Conservation (phyloP, 1,140 invertebrate species). For the Nasonia longicornis region DNA sequence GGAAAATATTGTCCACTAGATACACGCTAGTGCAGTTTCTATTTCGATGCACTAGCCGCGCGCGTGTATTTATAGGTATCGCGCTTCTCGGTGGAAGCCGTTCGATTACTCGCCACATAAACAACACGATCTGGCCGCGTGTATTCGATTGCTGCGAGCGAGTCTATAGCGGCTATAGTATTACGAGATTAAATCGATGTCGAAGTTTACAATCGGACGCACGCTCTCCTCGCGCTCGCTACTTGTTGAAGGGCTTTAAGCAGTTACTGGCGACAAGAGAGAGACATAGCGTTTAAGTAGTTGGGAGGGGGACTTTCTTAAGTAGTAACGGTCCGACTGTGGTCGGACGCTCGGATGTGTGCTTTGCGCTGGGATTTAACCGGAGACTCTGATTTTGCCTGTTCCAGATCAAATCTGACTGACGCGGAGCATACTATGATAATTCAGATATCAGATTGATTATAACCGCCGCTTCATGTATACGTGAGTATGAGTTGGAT, state of each 20-base stretch:
- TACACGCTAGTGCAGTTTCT: not conserved
- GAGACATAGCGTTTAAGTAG: not conserved
- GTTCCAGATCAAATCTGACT: conserved; percentile 58
- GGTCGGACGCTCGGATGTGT: not conserved
- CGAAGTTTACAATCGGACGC: not conserved
- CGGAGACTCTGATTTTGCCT: conserved; percentile 41
- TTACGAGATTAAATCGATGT: conserved; percentile 27
- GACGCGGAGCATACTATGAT: conserved; percentile 63
- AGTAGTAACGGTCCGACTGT: not conserved
- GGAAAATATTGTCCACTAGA: not conserved
- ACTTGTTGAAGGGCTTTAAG: conserved; percentile 33
- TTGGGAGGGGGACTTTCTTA: not conserved
- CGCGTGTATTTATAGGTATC: no score
- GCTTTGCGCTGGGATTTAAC: not conserved
- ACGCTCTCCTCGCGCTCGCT: not conserved
- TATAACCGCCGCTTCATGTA: conserved; percentile 67
- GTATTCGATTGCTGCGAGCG: not conserved
- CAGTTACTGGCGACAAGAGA: not conserved
- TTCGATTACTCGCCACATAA: conserved; percentile 4
- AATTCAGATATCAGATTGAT: conserved; percentile 66
- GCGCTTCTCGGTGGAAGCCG: not conserved
- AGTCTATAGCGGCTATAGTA: not conserved
- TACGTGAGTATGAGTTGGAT: conserved; percentile 57
- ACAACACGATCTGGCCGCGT: not conserved
- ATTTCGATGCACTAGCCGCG: no score